Conservation (phyloP, 2,113 vertebrate genomes). For the Salminus brasiliensis region DNA sequence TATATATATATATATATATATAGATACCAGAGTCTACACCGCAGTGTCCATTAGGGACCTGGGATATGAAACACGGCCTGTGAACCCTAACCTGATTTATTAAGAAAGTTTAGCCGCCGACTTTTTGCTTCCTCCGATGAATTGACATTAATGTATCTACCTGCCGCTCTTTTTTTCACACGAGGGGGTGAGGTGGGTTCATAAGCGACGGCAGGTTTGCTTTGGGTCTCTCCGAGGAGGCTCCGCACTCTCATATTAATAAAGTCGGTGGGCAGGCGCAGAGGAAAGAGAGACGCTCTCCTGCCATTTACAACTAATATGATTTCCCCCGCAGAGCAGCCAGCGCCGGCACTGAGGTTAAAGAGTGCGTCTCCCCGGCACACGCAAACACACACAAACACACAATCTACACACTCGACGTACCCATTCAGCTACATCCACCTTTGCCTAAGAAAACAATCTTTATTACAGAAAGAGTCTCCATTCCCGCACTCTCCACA, state of each 20-base stretch:
- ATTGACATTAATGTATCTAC: conserved; percentile 42
- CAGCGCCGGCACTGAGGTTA: conserved; percentile 52
- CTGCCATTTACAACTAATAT: conserved; percentile 75
- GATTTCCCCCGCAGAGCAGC: conserved; percentile 62
- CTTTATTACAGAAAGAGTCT: conserved; percentile 22
- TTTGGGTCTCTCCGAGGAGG: conserved; percentile 52
- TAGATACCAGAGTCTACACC: background rate
- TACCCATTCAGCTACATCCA: conserved; percentile 33
- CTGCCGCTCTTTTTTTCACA: background rate
- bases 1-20: conserved; percentile 49
- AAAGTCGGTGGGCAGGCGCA: conserved; percentile 37
- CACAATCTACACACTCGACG: conserved; percentile 18
- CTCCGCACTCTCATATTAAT: conserved; percentile 54
- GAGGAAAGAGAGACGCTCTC: conserved; percentile 57
- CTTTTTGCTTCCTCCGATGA: conserved; percentile 25
- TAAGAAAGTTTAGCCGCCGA: conserved; percentile 37
- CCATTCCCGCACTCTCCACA: background rate
- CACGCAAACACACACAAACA: conserved; percentile 26
- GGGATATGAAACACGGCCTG: conserved; percentile 21
- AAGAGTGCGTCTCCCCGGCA: conserved; percentile 43
- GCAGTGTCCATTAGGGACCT: conserved; percentile 36
- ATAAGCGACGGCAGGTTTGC: conserved; percentile 37
- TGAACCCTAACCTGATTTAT: conserved; percentile 39
- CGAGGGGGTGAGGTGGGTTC: conserved; percentile 17
- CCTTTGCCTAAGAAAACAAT: conserved; percentile 15